Conservation (phyloP, 2,113 vertebrate species). For the Sinocyclocheilus grahami region DNA sequence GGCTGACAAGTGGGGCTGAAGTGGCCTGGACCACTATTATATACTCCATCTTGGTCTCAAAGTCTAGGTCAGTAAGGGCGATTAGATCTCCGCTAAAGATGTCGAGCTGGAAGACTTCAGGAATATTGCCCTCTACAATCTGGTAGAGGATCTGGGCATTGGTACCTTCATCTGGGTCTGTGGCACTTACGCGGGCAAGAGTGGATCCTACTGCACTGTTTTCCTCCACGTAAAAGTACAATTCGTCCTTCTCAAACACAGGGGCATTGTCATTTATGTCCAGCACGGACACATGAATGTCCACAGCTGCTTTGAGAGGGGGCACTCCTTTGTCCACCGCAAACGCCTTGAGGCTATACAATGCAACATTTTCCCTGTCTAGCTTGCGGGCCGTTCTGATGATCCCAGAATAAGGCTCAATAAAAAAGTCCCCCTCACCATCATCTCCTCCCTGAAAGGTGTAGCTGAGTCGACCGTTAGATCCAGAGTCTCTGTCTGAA, state of each 20-base stretch:
- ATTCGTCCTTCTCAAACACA: constrained; percentile 84
- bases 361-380: constrained; percentile 83
- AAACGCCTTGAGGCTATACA: constrained; percentile 81
- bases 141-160: constrained; percentile 90
- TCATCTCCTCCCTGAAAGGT: constrained; percentile 86
- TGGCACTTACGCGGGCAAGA: constrained; percentile 79
- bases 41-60: constrained; percentile 81
- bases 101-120: constrained; percentile 87
- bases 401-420: constrained; percentile 86
- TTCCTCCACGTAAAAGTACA: constrained; percentile 84
- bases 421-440: constrained; percentile 87
- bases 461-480: constrained; percentile 85
- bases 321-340: constrained; percentile 85
- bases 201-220: constrained; percentile 86
- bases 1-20: constrained; percentile 85
- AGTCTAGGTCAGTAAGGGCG: constrained; percentile 84
- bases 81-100: constrained; percentile 86
- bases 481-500: constrained; percentile 82
- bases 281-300: constrained; percentile 81
- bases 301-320: constrained; percentile 79
- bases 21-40: constrained; percentile 88
- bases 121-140: constrained; percentile 87
- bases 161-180: constrained; percentile 84
- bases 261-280: constrained; percentile 89
- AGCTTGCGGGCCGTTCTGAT: constrained; percentile 84